Evolutionary conservation across 2,113 vertebrate species (phyloP).

Genomic region (Neomonachus schauinslandi): DNA sequence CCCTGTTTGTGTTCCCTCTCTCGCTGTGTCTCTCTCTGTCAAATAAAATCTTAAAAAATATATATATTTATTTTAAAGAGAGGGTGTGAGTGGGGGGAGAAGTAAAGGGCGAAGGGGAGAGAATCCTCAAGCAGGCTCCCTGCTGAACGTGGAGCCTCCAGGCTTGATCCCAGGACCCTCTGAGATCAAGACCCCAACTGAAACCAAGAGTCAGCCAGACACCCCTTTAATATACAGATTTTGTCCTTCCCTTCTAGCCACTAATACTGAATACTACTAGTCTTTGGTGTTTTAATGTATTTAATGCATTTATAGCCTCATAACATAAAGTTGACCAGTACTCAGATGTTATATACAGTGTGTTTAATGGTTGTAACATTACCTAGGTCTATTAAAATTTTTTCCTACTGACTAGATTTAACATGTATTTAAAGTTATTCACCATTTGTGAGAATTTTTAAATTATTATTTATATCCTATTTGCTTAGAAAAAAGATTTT

Average conservation of each 20-base stretch:
- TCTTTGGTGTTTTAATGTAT: not conserved
- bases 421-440: conserved; percentile 10
- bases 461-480: not conserved
- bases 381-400: not conserved
- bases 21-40: too few species aligned
- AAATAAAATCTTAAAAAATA: too few species aligned
- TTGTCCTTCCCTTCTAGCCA: not conserved
- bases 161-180: not conserved
- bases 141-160: not conserved
- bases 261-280: not conserved
- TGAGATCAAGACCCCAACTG: not conserved
- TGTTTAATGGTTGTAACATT: not conserved
- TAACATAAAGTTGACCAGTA: not conserved
- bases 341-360: not conserved
- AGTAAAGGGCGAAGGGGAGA: not conserved
- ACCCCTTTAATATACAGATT: not conserved
- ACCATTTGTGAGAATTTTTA: not conserved
- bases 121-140: not conserved
- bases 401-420: not conserved
- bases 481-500: not conserved
- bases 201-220: not conserved
- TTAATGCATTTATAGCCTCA: not conserved
- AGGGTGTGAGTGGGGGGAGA: too few species aligned
- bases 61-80: not conserved
- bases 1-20: too few species aligned